A percentile compares a stretch with the other conserved stretches of the same genome.
phyloP scores from a whole-genome alignment of 2,888 invertebrate genomes.

The Drosophila niveifrons region DNA sequence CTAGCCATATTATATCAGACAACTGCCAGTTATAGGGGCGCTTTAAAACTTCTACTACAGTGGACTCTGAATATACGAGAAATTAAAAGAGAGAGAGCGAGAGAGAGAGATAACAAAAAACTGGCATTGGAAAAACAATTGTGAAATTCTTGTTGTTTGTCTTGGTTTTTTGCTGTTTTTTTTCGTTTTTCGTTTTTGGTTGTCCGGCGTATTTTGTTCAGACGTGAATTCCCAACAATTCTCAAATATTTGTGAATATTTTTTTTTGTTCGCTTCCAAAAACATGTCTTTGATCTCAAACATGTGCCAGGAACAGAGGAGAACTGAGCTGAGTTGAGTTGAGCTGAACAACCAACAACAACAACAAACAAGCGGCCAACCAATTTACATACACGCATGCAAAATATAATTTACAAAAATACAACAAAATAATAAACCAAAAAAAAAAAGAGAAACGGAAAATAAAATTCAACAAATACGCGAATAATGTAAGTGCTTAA shows the following conservation, averaged over 20 bases:
- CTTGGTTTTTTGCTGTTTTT: conserved; percentile 16
- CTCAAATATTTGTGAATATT: conserved; percentile 27
- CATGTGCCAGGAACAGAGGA: conserved; percentile 40
- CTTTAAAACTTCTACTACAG: conserved; percentile 24
- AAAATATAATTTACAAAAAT: conserved; percentile 45
- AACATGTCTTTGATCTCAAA: conserved; percentile 81
- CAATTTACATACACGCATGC: conserved; percentile 24
- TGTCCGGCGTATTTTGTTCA: conserved; percentile 54
- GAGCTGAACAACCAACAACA: conserved; percentile 19
- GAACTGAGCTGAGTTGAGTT: too few species aligned
- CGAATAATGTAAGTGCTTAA: conserved; percentile 64
- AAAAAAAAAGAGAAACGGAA: conserved; percentile 12
- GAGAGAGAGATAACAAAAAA: conserved; percentile 18
- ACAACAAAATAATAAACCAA: neutral
- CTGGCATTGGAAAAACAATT: conserved; percentile 13
- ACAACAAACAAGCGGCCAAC: conserved; percentile 11
- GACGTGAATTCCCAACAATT: conserved; percentile 66
- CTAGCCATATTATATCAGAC: conserved; percentile 16
- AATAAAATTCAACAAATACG: conserved; percentile 57
- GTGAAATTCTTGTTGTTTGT: conserved; percentile 39
- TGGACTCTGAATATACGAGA: conserved; percentile 47
- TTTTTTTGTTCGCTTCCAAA: conserved; percentile 53
- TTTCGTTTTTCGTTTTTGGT: conserved; percentile 20
- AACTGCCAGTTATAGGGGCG: conserved; percentile 16
- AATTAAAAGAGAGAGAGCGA: conserved; percentile 53